phyloP scores from a whole-genome alignment of 2,113 vertebrate genomes.

The Falco punctatus region DNA sequence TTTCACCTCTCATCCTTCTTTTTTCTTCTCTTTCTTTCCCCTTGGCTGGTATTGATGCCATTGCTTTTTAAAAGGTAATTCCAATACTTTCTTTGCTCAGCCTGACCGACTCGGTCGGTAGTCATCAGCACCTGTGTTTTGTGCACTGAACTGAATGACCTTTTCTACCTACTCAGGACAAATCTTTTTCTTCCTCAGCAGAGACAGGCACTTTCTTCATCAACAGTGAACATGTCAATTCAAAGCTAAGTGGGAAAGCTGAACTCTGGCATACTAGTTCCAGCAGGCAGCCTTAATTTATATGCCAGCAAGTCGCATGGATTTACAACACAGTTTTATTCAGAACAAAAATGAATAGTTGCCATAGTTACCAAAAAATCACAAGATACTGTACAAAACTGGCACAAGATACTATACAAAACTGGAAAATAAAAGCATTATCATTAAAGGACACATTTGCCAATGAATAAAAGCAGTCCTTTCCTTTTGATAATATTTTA shows the following conservation, averaged over 20 bases:
- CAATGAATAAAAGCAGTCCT: not conserved
- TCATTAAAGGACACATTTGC: constrained; percentile 3
- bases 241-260: constrained; percentile 30
- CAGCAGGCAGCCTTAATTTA: constrained; percentile 36
- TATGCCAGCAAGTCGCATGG: not conserved
- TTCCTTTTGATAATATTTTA: not conserved
- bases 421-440: not conserved
- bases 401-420: not conserved
- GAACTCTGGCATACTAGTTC: not conserved
- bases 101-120: not conserved
- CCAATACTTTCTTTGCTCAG: constrained; percentile 30
- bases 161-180: constrained; percentile 24
- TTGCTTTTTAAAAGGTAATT: not conserved
- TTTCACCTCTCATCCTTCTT: not conserved
- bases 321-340: constrained; percentile 6
- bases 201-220: not conserved
- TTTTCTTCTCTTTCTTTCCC: not conserved
- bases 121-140: not conserved
- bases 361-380: constrained; percentile 13
- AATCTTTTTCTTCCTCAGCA: not conserved
- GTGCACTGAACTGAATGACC: constrained; percentile 22
- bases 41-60: not conserved
- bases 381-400: constrained; percentile 3
- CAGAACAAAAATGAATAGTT: constrained; percentile 37
- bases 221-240: constrained; percentile 10